Conservation (phyloP, 2,113 vertebrate species). For the Cynoglossus semilaevis region DNA sequence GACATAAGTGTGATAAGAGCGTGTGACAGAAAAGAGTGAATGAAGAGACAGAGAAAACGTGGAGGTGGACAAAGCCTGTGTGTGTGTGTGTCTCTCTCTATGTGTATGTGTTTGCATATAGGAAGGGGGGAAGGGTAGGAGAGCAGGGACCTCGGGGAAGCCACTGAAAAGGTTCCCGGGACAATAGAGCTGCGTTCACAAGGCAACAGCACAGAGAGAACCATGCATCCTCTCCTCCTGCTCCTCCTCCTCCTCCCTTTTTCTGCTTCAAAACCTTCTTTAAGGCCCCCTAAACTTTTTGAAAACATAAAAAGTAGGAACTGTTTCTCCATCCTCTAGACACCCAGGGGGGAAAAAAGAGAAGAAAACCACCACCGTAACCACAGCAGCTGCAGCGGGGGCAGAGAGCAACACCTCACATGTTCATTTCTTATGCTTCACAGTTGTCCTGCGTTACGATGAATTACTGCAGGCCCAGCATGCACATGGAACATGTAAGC, state of each 20-base stretch:
- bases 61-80: constrained; percentile 25
- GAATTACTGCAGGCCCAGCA: constrained; percentile 34
- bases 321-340: constrained; percentile 38
- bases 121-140: constrained; percentile 55
- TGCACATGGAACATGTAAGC: neutral
- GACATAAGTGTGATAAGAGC: constrained; percentile 29
- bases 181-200: constrained; percentile 81
- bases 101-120: constrained; percentile 15
- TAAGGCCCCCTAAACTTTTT: constrained; percentile 56
- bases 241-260: constrained; percentile 25
- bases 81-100: constrained; percentile 23
- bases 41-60: constrained; percentile 23
- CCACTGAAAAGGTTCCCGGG: constrained; percentile 76
- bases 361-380: constrained; percentile 24
- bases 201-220: constrained; percentile 74
- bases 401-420: neutral
- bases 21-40: constrained; percentile 22
- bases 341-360: constrained; percentile 17
- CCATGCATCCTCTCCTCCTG: constrained; percentile 56
- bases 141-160: constrained; percentile 73
- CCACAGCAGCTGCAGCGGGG: constrained; percentile 11
- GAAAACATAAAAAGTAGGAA: constrained; percentile 39
- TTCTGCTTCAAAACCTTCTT: constrained; percentile 54
- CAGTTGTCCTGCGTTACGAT: constrained; percentile 13
- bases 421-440: constrained; percentile 13